Base-by-base conservation (phyloP, 2,888 invertebrate genomes). In the Leucania comma region DNA sequence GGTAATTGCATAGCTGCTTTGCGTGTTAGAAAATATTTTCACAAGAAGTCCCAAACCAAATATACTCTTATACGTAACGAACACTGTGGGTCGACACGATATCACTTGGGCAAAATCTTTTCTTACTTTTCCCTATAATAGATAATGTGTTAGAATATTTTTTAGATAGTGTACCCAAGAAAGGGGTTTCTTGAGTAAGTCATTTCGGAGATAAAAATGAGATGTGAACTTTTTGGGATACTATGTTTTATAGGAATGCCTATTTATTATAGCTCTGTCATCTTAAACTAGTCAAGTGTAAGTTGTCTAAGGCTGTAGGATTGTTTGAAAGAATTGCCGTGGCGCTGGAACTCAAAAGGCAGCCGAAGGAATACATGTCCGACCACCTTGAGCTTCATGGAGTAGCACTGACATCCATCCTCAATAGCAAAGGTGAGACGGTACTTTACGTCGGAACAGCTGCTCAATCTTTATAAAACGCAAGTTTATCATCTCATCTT, bases 21-120 rank as follows among this genome's bases (percentile, higher is more conserved):
- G 69, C 61, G 62, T 80, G 78, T 22, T 56, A 65, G 51, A 62
- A 61, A 68, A 58, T 68, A 69, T 78, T 62, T 73, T 59, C 68
- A 77, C 60, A 77, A 80, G 65, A 80, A 69, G 29, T 54, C 54
- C 78, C 68, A 48, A 69, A 69, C 76, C 58, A 50, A 54, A 56
- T 53, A 38, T 59, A 62, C 60, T 77, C 60, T 60, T 57, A 61
- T 65, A 42, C 20, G 46, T 68, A 59, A 74, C 73, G 57, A 57
- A 17, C 75, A 69, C 62, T 22, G 59, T 74, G 80, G 58, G 62
- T 0, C 17, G 12, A 56, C 20, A 59, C 0, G 22, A n/a, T 48
- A 42, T 54, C 24, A 20, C 8, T 24, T 51, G 67, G 46, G 2
- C 61, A 65, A 42, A 78, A 74, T 62, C 17, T 59, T 64, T 46